Conservation (phyloP, 1,140 invertebrate species). For the Drosophila prosaltans region DNA sequence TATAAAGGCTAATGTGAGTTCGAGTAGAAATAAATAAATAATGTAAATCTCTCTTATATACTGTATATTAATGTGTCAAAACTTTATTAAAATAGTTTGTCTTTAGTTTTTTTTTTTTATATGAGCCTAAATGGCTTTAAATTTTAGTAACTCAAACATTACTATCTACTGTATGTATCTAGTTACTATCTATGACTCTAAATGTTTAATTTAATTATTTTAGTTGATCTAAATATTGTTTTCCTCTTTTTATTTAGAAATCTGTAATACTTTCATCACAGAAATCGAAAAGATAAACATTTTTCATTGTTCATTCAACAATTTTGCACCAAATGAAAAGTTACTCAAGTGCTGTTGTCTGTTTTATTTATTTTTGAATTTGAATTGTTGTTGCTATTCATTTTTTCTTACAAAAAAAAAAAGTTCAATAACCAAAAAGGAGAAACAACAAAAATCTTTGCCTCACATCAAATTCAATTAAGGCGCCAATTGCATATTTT, state of each 20-base stretch:
- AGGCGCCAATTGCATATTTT: constrained; percentile 74
- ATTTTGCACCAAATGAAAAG: constrained; percentile 71
- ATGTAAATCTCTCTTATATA: no score
- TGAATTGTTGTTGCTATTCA: constrained; percentile 1
- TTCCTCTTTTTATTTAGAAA: not conserved
- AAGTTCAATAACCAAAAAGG: constrained; percentile 70
- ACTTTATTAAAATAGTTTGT: no score
- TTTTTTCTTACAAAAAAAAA: constrained; percentile 17
- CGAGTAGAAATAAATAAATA: no score
- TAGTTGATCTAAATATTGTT: not conserved
- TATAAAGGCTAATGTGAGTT: no score
- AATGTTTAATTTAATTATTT: no score
- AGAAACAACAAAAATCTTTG: constrained; percentile 50
- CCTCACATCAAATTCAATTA: constrained; percentile 76
- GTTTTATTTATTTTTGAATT: constrained; percentile 23
- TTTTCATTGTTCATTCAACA: constrained; percentile 58
- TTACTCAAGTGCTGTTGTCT: constrained; percentile 50
- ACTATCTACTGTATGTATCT: no score
- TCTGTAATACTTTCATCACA: constrained; percentile 4
- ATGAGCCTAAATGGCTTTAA: no score
- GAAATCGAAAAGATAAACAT: constrained; percentile 6
- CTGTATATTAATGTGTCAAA: no score
- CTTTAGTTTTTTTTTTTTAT: no score
- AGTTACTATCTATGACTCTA: no score
- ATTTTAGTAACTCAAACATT: no score